phyloP scores from a whole-genome alignment of 1,140 invertebrate genomes.

The Trichonephila clavipes region DNA sequence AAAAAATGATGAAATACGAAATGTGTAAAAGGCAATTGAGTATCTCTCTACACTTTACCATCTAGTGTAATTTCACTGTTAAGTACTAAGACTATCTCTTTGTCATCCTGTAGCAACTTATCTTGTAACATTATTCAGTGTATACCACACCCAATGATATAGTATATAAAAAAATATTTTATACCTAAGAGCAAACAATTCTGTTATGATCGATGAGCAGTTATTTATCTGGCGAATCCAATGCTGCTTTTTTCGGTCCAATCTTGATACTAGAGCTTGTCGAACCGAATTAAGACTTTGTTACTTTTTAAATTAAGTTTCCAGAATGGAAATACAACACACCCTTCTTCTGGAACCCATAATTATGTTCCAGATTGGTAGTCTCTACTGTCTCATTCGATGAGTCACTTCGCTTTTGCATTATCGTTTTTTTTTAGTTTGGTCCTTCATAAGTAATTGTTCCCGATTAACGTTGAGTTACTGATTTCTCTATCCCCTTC shows the following conservation, averaged over 20 bases:
- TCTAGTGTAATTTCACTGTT: no score
- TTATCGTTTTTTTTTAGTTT: background rate
- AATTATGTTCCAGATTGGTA: constrained; percentile 1
- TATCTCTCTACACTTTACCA: no score
- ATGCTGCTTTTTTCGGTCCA: background rate
- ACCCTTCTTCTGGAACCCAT: background rate
- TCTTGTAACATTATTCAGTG: no score
- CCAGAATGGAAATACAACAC: background rate
- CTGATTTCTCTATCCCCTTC: background rate
- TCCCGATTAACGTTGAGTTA: constrained; percentile 28
- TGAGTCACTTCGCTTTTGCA: constrained; percentile 34
- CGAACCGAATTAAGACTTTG: background rate
- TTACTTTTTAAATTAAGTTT: background rate
- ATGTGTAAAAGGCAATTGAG: no score
- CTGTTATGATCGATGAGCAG: background rate
- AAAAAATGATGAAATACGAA: no score
- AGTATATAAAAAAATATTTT: background rate
- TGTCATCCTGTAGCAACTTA: no score
- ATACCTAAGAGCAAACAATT: background rate
- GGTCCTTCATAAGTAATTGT: constrained; percentile 27
- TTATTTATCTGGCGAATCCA: background rate
- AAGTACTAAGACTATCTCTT: no score
- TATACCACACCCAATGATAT: background rate
- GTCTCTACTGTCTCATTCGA: background rate
- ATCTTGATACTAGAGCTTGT: background rate